Percentiles rank a stretch among this genome's conserved stretches.
Evolutionary conservation across 2,113 vertebrate genomes (phyloP).

Genomic region (Scomber scombrus): DNA sequence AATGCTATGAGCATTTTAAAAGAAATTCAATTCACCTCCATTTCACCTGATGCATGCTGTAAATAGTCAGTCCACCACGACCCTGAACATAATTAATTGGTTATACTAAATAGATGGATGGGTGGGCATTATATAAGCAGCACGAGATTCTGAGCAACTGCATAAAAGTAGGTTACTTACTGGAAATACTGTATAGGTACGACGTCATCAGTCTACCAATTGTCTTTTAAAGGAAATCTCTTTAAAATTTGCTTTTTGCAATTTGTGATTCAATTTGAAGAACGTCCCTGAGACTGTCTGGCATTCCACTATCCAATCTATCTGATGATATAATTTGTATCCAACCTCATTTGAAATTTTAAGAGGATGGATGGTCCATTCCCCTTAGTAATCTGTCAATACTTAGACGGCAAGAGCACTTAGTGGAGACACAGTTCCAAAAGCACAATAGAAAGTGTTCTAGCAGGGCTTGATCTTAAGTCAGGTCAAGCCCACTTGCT

Average conservation of each 20-base stretch:
- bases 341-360: slow-evolving; percentile 55
- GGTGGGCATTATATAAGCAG: slow-evolving; percentile 1
- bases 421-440: slow-evolving; percentile 34
- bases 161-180: slow-evolving; percentile 9
- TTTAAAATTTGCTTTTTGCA: not conserved
- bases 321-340: slow-evolving; percentile 44
- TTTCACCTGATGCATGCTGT: slow-evolving; percentile 27
- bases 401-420: slow-evolving; percentile 58
- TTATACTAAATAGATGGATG: not conserved
- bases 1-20: slow-evolving; percentile 29
- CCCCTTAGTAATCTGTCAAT: slow-evolving; percentile 45
- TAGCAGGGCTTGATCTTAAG: slow-evolving; percentile 30
- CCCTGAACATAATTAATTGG: slow-evolving; percentile 26
- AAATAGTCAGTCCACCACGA: slow-evolving; percentile 9
- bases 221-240: not conserved
- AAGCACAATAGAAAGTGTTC: slow-evolving; percentile 36
- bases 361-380: slow-evolving; percentile 38
- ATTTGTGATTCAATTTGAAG: not conserved
- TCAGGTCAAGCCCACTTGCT: slow-evolving; percentile 21
- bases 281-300: slow-evolving; percentile 19
- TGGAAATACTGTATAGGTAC: not conserved
- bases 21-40: slow-evolving; percentile 8
- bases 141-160: not conserved
- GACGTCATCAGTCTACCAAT: not conserved
- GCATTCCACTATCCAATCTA: slow-evolving; percentile 25